Percentiles rank a stretch among this genome's conserved stretches.
Evolutionary conservation across 2,797 vertebrate genomes (phyloP).

Genomic region (Delichon dasypus): DNA sequence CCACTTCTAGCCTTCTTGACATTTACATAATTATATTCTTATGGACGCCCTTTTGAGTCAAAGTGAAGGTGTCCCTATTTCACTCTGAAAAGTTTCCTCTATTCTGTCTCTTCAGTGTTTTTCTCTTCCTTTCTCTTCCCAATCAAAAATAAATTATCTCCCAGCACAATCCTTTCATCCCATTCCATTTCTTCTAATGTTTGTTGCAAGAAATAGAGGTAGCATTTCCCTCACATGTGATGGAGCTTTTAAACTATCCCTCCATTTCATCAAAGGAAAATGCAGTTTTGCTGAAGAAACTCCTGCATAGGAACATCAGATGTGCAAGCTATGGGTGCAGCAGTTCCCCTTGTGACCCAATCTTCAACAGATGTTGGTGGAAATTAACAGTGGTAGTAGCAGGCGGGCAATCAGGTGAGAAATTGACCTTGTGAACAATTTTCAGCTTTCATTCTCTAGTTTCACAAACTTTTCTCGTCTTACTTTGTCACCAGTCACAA

Average conservation of each 20-base stretch:
- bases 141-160: background rate
- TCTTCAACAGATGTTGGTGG: background rate
- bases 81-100: background rate
- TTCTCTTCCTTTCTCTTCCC: background rate
- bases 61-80: conserved; percentile 1
- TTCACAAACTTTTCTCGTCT: background rate
- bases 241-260: background rate
- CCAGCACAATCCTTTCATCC: fast-evolving
- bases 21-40: conserved; percentile 57
- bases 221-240: background rate
- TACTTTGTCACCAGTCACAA: background rate
- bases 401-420: background rate
- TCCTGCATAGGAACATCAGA: background rate
- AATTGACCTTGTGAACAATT: background rate
- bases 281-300: background rate
- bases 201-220: background rate
- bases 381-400: background rate
- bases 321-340: background rate
- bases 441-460: background rate
- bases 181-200: background rate
- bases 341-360: background rate
- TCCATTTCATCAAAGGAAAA: background rate
- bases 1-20: conserved; percentile 50
- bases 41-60: background rate
- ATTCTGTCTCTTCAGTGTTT: background rate